Base-by-base conservation (phyloP, 2,888 invertebrate genomes). In the Trachelus troglodyta region DNA sequence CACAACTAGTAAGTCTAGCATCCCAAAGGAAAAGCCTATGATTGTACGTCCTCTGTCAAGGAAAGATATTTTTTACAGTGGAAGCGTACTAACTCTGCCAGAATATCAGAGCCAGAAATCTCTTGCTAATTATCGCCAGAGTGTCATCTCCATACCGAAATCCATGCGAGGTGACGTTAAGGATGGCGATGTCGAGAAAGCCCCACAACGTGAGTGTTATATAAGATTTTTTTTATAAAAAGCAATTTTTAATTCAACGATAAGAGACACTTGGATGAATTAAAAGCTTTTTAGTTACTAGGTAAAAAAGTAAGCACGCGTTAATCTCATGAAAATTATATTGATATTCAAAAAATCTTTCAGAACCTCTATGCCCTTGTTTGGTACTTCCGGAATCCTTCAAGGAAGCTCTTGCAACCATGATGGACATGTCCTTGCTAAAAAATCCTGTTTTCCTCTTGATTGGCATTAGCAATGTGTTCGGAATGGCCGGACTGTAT, bases 41-140 rank as follows among this genome's bases (percentile, higher is more conserved):
- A 97, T 97, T 93, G 96, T 97, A 30, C 94, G 98, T 31, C 98
- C 98, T 4, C 92, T 99, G 92, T 98, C 98, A 11, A 94, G 98
- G 77, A 98, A 98, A 90, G 99, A 99, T 92, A 98, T 99, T 88
- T 99, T 99, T 93, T 99, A 99, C 92, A 98, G 98, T 3, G 98
- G 99, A 40, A 98, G 98, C 74, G 97, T 99, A 34, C 94, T 96
- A 81, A 97, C 99, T 92, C 94, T 99, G 86, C 97, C 97, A 0
- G 98, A 98, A 92, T 98, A 96, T 92, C 96, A 97, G 91, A 97
- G 97, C 80, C 98, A 98, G 91, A 97, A 97, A 89, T 97, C 98
- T 2, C 93, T 98, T 77, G 95, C 96, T 77, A 96, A 96, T 83
- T 98, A 98, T 91, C 94, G 98, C 77, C 97, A 98, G 89, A 98